Conservation (phyloP, 2,113 vertebrate genomes). For the Mormyrus lacerda region DNA sequence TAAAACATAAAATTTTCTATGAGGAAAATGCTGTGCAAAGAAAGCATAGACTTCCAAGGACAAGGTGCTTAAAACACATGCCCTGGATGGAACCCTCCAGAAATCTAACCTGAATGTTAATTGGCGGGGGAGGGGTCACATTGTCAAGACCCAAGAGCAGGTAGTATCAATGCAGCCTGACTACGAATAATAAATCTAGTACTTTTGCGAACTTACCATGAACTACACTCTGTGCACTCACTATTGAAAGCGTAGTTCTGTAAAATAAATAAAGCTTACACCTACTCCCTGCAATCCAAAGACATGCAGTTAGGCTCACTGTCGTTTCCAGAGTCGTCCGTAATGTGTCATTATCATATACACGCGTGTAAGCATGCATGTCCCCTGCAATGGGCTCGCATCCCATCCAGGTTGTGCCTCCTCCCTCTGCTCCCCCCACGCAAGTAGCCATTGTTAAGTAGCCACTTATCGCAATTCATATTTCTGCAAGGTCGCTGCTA, state of each 20-base stretch:
- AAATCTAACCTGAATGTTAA: slow-evolving; percentile 10
- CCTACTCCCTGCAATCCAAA: background rate
- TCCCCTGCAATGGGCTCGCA: background rate
- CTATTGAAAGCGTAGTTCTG: background rate
- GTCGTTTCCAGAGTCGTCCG: background rate
- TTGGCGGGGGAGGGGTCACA: background rate
- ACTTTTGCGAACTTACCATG: background rate
- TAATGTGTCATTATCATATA: background rate
- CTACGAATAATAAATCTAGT: background rate
- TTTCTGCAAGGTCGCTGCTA: background rate
- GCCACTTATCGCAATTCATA: background rate
- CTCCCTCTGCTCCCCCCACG: background rate
- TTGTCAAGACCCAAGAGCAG: background rate
- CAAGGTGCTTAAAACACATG: background rate
- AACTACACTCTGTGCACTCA: background rate
- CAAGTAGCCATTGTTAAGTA: background rate
- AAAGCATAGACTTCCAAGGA: background rate
- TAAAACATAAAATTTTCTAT: background rate
- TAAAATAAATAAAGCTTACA: background rate
- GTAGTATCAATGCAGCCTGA: background rate
- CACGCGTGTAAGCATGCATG: background rate
- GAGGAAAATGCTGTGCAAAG: background rate
- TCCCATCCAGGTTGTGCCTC: background rate
- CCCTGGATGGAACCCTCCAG: background rate
- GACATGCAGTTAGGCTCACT: background rate